Evolutionary conservation across 2,888 invertebrate species (phyloP).

Genomic region (Eristalis tenax): DNA sequence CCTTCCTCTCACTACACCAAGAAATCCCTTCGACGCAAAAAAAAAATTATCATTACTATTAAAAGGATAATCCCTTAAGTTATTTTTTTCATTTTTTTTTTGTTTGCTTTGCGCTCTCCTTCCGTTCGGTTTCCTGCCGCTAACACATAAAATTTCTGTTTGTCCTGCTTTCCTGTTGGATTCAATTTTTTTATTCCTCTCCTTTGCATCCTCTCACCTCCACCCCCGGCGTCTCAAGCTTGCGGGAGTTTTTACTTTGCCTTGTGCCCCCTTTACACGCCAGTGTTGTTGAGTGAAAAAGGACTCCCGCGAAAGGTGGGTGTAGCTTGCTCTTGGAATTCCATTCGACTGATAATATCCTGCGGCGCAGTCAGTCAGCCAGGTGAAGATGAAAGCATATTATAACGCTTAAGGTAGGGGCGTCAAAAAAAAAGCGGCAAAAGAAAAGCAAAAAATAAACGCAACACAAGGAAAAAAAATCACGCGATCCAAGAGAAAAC

Average conservation of each 20-base stretch:
- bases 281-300: neutral
- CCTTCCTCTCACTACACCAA: conserved; percentile 17
- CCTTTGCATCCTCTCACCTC: neutral
- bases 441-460: neutral
- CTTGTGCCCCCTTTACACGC: neutral
- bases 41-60: conserved; percentile 71
- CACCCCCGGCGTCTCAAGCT: neutral
- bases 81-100: conserved; percentile 54
- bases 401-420: conserved; percentile 65
- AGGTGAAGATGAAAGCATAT: conserved; percentile 70
- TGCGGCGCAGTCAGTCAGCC: conserved; percentile 65
- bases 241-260: neutral
- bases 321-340: conserved; percentile 37
- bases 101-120: conserved; percentile 66
- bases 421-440: conserved; percentile 14
- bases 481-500: neutral
- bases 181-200: conserved; percentile 36
- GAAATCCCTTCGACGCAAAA: conserved; percentile 60
- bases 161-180: conserved; percentile 2
- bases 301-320: neutral
- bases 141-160: conserved; percentile 54
- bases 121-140: conserved; percentile 69
- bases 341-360: conserved; percentile 70
- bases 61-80: conserved; percentile 72
- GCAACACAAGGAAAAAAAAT: neutral